A percentile compares a stretch with the other conserved stretches of the same genome.
phyloP scores from a whole-genome alignment of 1,140 invertebrate species.

The Streblospio benedicti region DNA sequence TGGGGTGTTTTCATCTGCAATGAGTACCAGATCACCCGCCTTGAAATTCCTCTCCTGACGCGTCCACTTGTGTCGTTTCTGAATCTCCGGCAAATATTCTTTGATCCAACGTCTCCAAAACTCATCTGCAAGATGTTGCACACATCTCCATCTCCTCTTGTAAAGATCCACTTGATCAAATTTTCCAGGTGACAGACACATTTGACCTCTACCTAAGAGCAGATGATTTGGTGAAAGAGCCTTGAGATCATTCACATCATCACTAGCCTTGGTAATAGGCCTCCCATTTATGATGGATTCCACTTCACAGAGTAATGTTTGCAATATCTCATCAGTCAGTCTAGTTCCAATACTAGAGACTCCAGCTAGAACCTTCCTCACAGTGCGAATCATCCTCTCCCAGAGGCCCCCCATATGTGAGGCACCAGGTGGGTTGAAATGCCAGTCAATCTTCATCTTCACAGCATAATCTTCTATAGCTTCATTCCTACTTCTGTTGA shows the following conservation, averaged over 20 bases:
- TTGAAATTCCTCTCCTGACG: too few relatives aligned
- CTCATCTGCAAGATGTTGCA: conserved; percentile 1
- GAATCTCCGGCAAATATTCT: too few relatives aligned
- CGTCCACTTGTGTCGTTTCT: too few relatives aligned
- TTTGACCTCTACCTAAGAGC: neutral
- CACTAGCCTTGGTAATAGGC: neutral
- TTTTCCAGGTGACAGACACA: neutral
- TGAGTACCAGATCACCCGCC: too few relatives aligned
- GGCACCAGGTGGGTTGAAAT: neutral
- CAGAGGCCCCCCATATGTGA: neutral
- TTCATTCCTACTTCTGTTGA: neutral
- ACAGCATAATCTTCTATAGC: neutral
- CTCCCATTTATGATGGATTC: conserved; percentile 9
- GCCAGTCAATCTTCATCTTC: neutral
- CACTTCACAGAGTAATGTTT: conserved; percentile 7
- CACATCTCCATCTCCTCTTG: neutral
- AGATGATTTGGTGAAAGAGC: conserved; percentile 12
- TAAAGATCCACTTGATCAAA: neutral
- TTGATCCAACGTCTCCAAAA: conserved; percentile 3
- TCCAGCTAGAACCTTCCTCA: neutral
- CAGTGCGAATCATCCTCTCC: neutral
- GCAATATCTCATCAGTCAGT: neutral
- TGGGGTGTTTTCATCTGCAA: too few relatives aligned
- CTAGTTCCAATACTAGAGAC: neutral
- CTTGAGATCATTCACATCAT: conserved; percentile 9